Base-by-base conservation (phyloP, 2,888 invertebrate genomes). In the Yponomeuta evonymella region DNA sequence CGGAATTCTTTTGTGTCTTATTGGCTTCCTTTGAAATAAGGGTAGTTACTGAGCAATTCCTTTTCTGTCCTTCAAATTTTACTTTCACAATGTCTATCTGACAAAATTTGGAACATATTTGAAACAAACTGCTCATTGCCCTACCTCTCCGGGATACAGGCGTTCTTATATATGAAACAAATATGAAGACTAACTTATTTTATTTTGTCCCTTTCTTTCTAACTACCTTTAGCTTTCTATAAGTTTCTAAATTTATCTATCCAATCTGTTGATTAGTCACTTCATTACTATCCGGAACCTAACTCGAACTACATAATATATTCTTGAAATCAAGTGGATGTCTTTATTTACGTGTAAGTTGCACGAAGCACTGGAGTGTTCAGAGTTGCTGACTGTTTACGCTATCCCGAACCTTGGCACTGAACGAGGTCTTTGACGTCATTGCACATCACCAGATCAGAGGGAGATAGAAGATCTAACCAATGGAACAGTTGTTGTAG, bases 341-440 rank as follows among this genome's bases (percentile, higher is more conserved):
- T 58, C 12, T 58, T 58, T 58, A 58, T 58, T 10, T 58, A 58
- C 51, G 15, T 58, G 51, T 58, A 3, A 15, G 51, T 58, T 58
- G 6, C 15, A 15, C 51, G 51, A 12, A 58, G 51, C 51, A 15
- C 51, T 58, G 51, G 51, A 58, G 51, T 58, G 51, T 5, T 15
- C 51, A 43, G 43, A 43, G 51, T 15, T 58, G 12, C 51, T 15
- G 51, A 15, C 15, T 58, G 51, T 12, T 15, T 58, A 58, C 51
- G 51, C 51, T 58, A 58, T 58, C 51, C 51, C 51, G 51, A 58
- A 15, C 51, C 51, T 58, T 58, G 51, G 51, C 51, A 58, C 51
- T 58, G 51, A 58, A 5, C 15, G 51, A 58, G 51, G 51, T 58
- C 51, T 58, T 12, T 58, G 51, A 58, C 51, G 51, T 58, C 15